These are phyloP conservation scores for Sphaerodactylus townsendi DNA, from an alignment of 2,113 vertebrate genomes.

Conservation along the genomic window DNA sequence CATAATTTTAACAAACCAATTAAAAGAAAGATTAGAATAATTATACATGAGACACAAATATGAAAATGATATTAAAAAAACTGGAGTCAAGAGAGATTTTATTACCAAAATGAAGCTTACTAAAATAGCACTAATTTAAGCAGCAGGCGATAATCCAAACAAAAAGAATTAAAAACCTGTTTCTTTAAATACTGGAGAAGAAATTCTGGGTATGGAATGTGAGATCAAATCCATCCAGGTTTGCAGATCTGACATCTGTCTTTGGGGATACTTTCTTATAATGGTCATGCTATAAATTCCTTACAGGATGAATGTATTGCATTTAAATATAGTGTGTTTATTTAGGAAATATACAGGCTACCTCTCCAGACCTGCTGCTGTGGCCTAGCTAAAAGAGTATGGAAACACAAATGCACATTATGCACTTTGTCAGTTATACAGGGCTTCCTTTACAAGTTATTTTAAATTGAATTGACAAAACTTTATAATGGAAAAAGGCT, in stretches of 20 bases:
- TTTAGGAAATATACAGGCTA: too few relatives aligned
- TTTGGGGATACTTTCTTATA: not conserved
- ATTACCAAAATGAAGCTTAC: not conserved
- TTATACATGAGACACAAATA: not conserved
- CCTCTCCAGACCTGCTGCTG: constrained; percentile 34
- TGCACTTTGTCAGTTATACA: constrained; percentile 60
- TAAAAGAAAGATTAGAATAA: not conserved
- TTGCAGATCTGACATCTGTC: not conserved
- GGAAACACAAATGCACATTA: constrained; percentile 46
- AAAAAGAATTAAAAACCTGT: not conserved
- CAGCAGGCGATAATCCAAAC: not conserved
- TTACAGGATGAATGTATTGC: constrained; percentile 22
- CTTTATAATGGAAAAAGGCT: constrained; percentile 59
- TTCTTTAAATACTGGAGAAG: not conserved
- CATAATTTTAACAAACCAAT: not conserved
- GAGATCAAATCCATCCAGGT: not conserved
- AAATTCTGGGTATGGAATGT: not conserved
- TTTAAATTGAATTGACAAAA: constrained; percentile 67
- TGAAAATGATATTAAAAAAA: not conserved
- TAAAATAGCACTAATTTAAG: not conserved
- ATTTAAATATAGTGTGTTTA: constrained; percentile 11
- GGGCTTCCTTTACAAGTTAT: constrained; percentile 53
- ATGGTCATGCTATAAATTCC: not conserved
- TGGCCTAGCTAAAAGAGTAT: constrained; percentile 33
- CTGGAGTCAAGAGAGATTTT: not conserved